A percentile compares a stretch with the other conserved stretches of the same genome.
Conservation (phyloP, 2,888 invertebrate species). For the Parnassius smintheus region DNA sequence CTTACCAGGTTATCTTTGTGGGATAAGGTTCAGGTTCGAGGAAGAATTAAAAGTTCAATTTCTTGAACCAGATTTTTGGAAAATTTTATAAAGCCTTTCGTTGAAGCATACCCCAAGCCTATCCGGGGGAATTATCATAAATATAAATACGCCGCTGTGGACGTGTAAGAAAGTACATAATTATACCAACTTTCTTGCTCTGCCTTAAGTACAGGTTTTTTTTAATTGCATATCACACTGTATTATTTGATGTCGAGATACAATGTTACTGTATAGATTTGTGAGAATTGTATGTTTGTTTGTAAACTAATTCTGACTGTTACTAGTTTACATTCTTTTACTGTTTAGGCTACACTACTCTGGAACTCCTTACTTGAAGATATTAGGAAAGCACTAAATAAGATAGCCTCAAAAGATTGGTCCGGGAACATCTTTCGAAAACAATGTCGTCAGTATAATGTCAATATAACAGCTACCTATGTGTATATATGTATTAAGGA, state of each 20-base stretch:
- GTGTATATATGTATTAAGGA: too few species aligned
- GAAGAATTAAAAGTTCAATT: too few species aligned
- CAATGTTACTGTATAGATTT: neutral
- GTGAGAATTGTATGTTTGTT: constrained; percentile 3
- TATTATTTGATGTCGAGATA: constrained; percentile 13
- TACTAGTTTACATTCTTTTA: neutral
- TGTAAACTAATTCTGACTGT: neutral
- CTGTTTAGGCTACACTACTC: constrained; percentile 32
- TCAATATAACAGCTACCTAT: neutral
- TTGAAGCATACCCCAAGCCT: too few species aligned
- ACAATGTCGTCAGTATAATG: neutral
- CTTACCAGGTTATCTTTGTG: neutral
- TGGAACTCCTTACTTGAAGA: constrained; percentile 37
- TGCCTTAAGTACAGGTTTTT: constrained; percentile 12
- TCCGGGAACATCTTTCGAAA: neutral
- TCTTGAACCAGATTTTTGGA: too few species aligned
- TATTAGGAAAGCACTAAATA: too few species aligned
- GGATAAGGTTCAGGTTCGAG: constrained; percentile 5
- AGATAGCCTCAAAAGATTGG: neutral
- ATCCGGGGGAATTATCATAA: too few species aligned
- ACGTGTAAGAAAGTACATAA: too few species aligned
- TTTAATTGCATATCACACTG: constrained; percentile 9
- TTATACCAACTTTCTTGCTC: constrained; percentile 11
- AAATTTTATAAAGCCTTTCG: too few species aligned
- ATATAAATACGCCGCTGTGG: too few species aligned